Evolutionary conservation across 2,113 vertebrate species (phyloP).

Genomic region (Pygathrix nemaeus): DNA sequence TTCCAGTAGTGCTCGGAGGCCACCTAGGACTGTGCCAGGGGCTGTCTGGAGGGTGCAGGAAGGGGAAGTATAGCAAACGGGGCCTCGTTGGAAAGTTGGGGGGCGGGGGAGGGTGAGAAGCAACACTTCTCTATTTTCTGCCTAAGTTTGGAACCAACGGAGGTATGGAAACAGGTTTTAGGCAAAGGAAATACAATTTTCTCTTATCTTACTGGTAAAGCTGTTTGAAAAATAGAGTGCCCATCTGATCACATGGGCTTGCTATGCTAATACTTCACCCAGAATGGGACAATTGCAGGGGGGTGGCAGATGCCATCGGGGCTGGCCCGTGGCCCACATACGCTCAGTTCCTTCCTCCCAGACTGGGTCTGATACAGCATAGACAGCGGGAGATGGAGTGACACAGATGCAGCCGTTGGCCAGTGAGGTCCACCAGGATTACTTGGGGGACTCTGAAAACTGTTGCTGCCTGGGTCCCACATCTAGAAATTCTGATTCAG

Average conservation of each 20-base stretch:
- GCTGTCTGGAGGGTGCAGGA: too few relatives aligned
- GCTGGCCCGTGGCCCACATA: not conserved
- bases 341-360: not conserved
- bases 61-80: not conserved
- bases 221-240: not conserved
- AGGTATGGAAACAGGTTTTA: not conserved
- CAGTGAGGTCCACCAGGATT: rapidly evolving
- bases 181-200: not conserved
- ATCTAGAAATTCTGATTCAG: not conserved
- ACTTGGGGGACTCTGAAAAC: not conserved
- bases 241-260: not conserved
- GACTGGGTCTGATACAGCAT: rapidly evolving
- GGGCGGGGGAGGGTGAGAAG: not conserved
- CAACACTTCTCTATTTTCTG: not conserved
- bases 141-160: not conserved
- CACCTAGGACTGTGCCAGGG: not conserved
- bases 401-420: not conserved
- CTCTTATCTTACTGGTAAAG: not conserved
- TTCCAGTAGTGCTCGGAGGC: not conserved
- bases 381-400: rapidly evolving
- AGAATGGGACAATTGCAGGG: too few relatives aligned
- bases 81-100: not conserved
- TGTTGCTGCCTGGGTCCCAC: not conserved
- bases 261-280: not conserved
- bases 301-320: rapidly evolving